Conservation (phyloP, 2,113 vertebrate species). For the Oncorhynchus kisutch region DNA sequence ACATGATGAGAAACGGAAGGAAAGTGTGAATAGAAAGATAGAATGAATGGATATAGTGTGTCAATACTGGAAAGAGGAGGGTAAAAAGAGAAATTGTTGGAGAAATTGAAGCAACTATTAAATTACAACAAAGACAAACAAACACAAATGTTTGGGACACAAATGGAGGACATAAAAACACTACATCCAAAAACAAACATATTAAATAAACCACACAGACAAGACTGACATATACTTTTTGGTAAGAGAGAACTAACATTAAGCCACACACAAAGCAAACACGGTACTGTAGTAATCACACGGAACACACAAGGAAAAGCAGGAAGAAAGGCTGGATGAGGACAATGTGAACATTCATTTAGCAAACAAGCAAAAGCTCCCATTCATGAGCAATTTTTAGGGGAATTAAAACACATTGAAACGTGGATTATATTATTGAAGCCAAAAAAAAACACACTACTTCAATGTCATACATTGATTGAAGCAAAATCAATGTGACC, state of each 20-base stretch:
- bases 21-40: too few species aligned
- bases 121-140: neutral
- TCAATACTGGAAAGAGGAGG: too few species aligned
- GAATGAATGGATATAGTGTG: too few species aligned
- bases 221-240: neutral
- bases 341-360: conserved; percentile 1
- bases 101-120: neutral
- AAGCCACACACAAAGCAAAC: neutral
- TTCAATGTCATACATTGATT: neutral
- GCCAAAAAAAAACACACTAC: neutral
- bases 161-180: neutral
- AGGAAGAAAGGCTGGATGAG: neutral
- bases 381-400: neutral
- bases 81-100: neutral
- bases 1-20: too few species aligned
- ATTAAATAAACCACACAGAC: neutral
- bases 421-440: neutral
- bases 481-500: neutral
- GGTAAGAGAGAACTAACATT: conserved; percentile 7
- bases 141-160: neutral
- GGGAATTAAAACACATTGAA: neutral
- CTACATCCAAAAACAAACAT: neutral
- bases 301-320: neutral
- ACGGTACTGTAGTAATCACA: neutral
- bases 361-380: neutral